Conservation (phyloP, 1,140 invertebrate genomes). For the Trachymyrmex septentrionalis region DNA sequence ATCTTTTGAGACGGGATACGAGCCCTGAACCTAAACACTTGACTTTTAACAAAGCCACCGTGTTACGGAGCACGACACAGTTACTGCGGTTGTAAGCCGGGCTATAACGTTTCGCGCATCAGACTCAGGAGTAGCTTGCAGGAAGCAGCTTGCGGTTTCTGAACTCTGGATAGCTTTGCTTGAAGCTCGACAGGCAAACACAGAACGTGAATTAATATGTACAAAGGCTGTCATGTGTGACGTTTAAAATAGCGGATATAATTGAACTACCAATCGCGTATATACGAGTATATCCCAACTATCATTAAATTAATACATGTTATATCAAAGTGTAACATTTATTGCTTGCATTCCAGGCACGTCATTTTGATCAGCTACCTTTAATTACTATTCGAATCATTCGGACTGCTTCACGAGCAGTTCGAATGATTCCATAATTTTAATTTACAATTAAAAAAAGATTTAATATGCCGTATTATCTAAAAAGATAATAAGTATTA, state of each 20-base stretch:
- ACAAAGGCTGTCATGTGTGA: conserved; percentile 52
- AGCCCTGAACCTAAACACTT: conserved; percentile 46
- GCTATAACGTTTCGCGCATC: conserved; percentile 69
- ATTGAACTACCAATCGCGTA: conserved; percentile 35
- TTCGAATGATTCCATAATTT: conserved; percentile 2
- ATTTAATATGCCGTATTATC: background rate
- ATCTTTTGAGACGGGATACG: conserved; percentile 52
- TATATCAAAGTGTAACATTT: background rate
- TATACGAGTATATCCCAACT: background rate
- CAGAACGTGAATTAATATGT: conserved; percentile 58
- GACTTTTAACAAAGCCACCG: conserved; percentile 69
- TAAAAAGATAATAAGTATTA: background rate
- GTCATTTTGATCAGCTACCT: conserved; percentile 28
- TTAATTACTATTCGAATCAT: background rate
- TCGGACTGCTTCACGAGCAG: too few relatives aligned
- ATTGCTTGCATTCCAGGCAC: background rate
- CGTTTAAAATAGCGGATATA: conserved; percentile 50
- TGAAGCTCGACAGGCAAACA: conserved; percentile 57
- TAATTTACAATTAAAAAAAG: background rate
- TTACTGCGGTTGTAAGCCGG: conserved; percentile 73
- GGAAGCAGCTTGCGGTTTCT: conserved; percentile 73
- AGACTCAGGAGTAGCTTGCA: conserved; percentile 67
- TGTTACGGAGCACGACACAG: conserved; percentile 70
- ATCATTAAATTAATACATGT: conserved; percentile 10
- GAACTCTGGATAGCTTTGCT: conserved; percentile 73